Evolutionary conservation across 2,888 invertebrate genomes (phyloP).

Genomic region (Ophonus ardosiacus): DNA sequence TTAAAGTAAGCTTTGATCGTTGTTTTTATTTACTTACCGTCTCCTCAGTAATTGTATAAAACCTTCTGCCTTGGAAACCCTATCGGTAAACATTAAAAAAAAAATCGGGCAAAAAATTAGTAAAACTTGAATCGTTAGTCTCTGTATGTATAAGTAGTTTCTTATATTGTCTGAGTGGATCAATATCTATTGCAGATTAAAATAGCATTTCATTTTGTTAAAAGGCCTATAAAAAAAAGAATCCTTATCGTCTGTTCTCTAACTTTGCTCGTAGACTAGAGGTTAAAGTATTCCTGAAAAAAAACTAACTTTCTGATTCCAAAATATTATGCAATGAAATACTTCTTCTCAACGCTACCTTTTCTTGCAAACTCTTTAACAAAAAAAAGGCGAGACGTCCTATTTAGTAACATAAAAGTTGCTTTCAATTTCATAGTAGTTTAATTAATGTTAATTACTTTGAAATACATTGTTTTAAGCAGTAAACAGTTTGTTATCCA

Average conservation of each 20-base stretch:
- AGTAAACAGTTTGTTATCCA: constrained; percentile 23
- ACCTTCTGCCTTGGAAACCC: no score
- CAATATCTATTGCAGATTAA: not conserved
- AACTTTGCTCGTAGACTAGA: not conserved
- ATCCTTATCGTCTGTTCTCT: not conserved
- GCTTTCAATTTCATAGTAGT: constrained; percentile 31
- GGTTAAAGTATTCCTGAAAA: not conserved
- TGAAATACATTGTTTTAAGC: constrained; percentile 28
- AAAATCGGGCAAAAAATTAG: no score
- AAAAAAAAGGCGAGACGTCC: constrained; percentile 1
- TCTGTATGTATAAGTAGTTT: not conserved
- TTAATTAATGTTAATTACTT: constrained; percentile 40
- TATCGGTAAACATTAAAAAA: no score
- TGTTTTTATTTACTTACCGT: no score
- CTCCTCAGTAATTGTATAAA: no score
- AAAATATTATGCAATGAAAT: constrained; percentile 21
- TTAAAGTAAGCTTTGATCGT: no score
- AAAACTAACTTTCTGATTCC: constrained; percentile 3
- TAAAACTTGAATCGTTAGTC: no score
- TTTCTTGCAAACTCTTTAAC: not conserved
- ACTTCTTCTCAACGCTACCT: constrained; percentile 4
- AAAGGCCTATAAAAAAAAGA: not conserved
- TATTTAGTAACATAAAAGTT: constrained; percentile 1
- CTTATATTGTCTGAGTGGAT: not conserved
- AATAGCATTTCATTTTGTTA: not conserved